Conservation (phyloP, 2,113 vertebrate genomes). For the Hydrochoerus hydrochaeris region DNA sequence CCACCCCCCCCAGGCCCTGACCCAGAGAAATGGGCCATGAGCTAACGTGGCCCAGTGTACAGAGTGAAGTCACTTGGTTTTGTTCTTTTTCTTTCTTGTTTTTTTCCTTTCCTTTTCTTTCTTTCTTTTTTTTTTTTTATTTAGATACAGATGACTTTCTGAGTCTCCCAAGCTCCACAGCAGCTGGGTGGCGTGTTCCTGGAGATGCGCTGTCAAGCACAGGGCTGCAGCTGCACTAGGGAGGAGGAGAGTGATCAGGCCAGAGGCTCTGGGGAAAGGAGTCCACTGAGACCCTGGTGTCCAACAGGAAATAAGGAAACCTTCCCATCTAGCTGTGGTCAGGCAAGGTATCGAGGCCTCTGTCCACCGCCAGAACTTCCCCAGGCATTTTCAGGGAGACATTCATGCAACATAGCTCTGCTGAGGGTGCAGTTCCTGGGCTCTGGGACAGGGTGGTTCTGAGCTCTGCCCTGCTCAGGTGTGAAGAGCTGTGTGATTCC, state of each 20-base stretch:
- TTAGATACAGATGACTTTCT: not conserved
- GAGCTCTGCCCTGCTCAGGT: not conserved
- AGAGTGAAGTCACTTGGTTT: not conserved
- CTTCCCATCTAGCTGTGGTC: not conserved
- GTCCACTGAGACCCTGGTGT: not conserved
- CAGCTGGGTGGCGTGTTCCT: not conserved
- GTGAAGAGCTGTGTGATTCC: not conserved
- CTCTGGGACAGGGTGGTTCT: not conserved
- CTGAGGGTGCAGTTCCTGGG: too few species aligned
- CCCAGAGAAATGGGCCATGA: constrained; percentile 53
- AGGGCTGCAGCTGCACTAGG: not conserved
- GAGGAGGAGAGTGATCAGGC: fast-evolving
- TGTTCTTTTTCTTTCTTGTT: not conserved
- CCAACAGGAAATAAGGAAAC: not conserved
- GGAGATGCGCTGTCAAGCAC: not conserved
- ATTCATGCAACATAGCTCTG: not conserved
- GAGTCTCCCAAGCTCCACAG: not conserved
- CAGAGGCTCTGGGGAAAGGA: not conserved
- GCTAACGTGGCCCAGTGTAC: not conserved
- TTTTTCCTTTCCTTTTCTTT: fast-evolving
- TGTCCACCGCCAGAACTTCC: not conserved
- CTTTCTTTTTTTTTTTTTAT: fast-evolving
- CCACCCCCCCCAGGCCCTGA: constrained; percentile 55
- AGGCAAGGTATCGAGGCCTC: too few species aligned
- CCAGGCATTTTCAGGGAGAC: not conserved